Evolutionary conservation across 2,113 vertebrate genomes (phyloP).

Genomic region (Pterophyllum scalare): DNA sequence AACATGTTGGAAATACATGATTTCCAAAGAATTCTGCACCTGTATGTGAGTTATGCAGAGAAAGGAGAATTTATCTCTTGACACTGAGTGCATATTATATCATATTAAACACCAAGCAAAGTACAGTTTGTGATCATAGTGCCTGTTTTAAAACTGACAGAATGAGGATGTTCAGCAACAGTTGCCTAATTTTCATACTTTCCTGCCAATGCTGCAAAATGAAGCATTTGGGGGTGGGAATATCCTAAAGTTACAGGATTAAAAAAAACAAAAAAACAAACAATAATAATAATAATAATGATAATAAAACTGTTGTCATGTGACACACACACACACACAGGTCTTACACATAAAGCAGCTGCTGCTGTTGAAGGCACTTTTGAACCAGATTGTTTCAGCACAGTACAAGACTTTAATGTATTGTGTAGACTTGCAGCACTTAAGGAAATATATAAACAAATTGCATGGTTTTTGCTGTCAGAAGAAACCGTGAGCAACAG

Average conservation of each 20-base stretch:
- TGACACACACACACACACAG: neutral
- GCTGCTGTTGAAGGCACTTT: neutral
- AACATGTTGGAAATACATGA: neutral
- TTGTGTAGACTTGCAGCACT: neutral
- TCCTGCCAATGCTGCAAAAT: neutral
- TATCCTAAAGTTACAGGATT: neutral
- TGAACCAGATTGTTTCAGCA: neutral
- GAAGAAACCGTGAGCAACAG: neutral
- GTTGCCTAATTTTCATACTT: neutral
- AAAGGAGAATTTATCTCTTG: neutral
- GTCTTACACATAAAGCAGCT: no score
- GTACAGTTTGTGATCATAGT: neutral
- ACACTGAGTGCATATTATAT: neutral
- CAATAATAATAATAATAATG: neutral
- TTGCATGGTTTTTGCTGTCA: neutral
- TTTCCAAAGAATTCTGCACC: neutral
- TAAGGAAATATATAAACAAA: neutral
- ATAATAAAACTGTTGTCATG: neutral
- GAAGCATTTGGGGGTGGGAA: neutral
- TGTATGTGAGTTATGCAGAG: neutral
- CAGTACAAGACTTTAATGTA: neutral
- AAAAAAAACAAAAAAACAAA: neutral
- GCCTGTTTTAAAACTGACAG: neutral
- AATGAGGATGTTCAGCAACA: neutral
- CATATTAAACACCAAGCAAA: neutral